Evolutionary conservation across 2,888 invertebrate species (phyloP).

Genomic region (Cremastinae sp.): DNA sequence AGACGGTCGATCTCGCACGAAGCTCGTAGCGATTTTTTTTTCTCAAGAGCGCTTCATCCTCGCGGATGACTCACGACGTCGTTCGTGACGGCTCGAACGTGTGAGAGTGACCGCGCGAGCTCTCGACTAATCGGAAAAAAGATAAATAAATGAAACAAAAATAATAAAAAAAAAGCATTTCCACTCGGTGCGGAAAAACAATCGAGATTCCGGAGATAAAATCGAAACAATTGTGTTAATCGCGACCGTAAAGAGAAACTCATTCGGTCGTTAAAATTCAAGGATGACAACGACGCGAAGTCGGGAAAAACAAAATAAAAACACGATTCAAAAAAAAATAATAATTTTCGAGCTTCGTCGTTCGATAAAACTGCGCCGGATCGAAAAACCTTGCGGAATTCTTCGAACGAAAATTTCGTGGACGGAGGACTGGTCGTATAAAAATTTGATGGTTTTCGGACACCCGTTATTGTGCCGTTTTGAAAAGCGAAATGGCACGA

Average conservation of each 20-base stretch:
- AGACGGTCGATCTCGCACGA: slow-evolving; percentile 2
- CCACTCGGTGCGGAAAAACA: not conserved
- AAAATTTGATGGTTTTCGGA: too few relatives aligned
- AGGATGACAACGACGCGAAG: not conserved
- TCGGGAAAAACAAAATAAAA: too few relatives aligned
- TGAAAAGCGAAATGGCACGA: not conserved
- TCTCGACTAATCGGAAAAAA: slow-evolving; percentile 25
- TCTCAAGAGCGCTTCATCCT: slow-evolving; percentile 13
- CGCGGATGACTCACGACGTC: slow-evolving; percentile 35
- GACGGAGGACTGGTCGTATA: too few relatives aligned
- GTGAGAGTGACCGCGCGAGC: slow-evolving; percentile 13
- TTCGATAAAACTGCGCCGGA: too few relatives aligned
- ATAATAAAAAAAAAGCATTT: not conserved
- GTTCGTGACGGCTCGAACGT: slow-evolving; percentile 31
- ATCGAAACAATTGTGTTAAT: not conserved
- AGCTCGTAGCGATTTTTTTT: not conserved
- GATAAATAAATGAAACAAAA: too few relatives aligned
- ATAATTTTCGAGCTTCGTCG: too few relatives aligned
- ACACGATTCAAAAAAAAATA: too few relatives aligned
- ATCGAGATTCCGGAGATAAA: not conserved
- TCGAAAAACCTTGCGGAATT: too few relatives aligned
- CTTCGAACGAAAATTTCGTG: too few relatives aligned
- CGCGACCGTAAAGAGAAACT: not conserved
- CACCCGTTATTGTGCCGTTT: too few relatives aligned
- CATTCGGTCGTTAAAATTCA: not conserved